Evolutionary conservation across 1,140 invertebrate species (phyloP), one percentile per base, ranked within the genome.

Genomic region (Drosophila watanabei): DNA sequence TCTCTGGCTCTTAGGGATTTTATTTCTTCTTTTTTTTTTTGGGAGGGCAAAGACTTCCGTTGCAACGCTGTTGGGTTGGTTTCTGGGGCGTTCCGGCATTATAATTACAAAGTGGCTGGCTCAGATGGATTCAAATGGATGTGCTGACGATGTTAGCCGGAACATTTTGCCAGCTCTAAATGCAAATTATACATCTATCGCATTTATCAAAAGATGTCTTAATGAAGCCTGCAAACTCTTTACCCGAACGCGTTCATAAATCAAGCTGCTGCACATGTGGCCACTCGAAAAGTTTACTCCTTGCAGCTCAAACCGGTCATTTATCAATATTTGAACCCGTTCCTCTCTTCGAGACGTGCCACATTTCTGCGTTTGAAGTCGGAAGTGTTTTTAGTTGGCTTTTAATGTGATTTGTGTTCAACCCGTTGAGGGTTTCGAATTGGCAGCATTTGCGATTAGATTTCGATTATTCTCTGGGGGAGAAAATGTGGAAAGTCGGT

Each of bases 91-190:
- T 30, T 69, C 30, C 35, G 46, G 48, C 28, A 58, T 78, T 70
- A 62, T 78, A 78, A 78, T 78, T 78, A 78, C 64, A 51, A 77
- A 78, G 75, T 78, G 75, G 49, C 56, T 48, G 41, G 46, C 49
- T 46, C 35, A 48, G 49, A 56, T 24, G 43, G 52, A 43, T 54
- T 62, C 39, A 41, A 72, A 72, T 59, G 71, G 48, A 43, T 61
- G 49, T 46, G 35, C 30, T 39, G 37, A 30, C 30, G 30, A 46
- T 63, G 20, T 49, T 39, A 28, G 35, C 11, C 28, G 32, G 41
- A 48, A 43, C 48, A 75, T 48, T 64, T 65, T 18, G 41, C 33
- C 33, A 46, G 60, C 13, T 52, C 39, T 54, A 57, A 57, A 77
- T 76, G 73, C 61, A 65, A 77, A 77, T 76, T 65, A 57, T 54